These are phyloP conservation scores for Micrasema minimum DNA, from an alignment of 1,140 invertebrate genomes.

Conservation along the genomic window DNA sequence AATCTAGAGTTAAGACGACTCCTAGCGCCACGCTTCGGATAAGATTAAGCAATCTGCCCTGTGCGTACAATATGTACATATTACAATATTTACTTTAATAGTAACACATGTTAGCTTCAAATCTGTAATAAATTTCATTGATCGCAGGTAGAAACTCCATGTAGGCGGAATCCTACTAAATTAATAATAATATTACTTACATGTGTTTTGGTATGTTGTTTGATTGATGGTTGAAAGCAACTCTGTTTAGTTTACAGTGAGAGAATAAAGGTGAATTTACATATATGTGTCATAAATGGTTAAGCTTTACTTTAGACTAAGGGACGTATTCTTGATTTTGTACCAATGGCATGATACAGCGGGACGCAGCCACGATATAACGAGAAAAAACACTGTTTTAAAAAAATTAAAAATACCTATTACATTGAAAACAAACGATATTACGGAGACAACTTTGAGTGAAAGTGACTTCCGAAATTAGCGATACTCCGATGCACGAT, in stretches of 20 bases:
- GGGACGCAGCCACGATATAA: neutral
- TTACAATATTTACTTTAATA: constrained; percentile 8
- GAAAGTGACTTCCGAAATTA: too few relatives aligned
- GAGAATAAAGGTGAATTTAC: neutral
- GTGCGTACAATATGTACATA: constrained; percentile 2
- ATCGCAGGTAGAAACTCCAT: neutral
- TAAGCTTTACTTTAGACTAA: neutral
- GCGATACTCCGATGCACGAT: too few relatives aligned
- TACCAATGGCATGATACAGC: neutral
- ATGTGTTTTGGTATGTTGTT: neutral
- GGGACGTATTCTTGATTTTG: neutral
- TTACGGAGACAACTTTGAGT: neutral
- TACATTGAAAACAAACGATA: neutral
- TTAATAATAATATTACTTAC: constrained; percentile 5
- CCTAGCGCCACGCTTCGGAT: neutral
- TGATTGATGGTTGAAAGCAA: neutral
- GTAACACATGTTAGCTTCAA: constrained; percentile 13
- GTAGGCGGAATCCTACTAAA: neutral
- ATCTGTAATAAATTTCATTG: neutral
- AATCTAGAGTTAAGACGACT: too few relatives aligned
- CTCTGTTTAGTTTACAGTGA: neutral
- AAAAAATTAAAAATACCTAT: neutral
- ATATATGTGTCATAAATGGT: neutral
- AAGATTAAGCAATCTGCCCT: constrained; percentile 16
- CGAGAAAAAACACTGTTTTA: neutral